These are phyloP conservation scores for Amblyraja radiata DNA, from an alignment of 2,797 vertebrate species.

Conservation along the genomic window DNA sequence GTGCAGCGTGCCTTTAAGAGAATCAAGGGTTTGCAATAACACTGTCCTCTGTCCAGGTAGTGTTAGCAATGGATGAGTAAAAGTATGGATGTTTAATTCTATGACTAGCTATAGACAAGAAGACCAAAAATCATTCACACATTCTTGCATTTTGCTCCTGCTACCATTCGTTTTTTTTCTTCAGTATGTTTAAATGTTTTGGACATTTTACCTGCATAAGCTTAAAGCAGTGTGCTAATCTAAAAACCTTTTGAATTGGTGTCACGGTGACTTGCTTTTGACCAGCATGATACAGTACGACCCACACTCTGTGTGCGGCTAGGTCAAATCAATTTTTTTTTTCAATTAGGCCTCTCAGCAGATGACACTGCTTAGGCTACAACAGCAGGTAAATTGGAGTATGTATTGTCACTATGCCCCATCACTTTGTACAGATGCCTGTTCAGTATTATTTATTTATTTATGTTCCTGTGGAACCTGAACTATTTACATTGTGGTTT, in stretches of 20 bases:
- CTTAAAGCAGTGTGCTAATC: conserved; percentile 18
- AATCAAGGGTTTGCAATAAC: conserved; percentile 99
- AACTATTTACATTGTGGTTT: conserved; percentile 1
- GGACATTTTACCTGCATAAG: conserved; percentile 16
- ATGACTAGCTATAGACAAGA: conserved; percentile 15
- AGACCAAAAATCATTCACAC: conserved; percentile 7
- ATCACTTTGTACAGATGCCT: not conserved
- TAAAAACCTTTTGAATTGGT: not conserved
- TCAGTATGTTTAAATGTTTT: not conserved
- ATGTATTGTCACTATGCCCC: not conserved
- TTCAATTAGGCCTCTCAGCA: not conserved
- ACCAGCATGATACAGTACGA: not conserved
- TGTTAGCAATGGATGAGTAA: conserved; percentile 90
- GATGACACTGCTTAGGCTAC: conserved; percentile 7
- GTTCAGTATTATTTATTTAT: not conserved
- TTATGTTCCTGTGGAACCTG: not conserved
- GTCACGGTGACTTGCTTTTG: not conserved
- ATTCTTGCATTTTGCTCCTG: not conserved
- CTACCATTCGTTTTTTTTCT: not conserved
- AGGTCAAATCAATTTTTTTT: not conserved
- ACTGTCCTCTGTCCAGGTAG: conserved; percentile 99
- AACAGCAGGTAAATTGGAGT: conserved; percentile 22
- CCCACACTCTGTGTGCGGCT: not conserved
- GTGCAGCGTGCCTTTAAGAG: conserved; percentile 99
- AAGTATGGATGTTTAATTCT: conserved; percentile 36